A percentile compares a stretch with the other conserved stretches of the same genome.
Conservation (phyloP, 2,888 invertebrate species). For the Lasioglossum figueresi region DNA sequence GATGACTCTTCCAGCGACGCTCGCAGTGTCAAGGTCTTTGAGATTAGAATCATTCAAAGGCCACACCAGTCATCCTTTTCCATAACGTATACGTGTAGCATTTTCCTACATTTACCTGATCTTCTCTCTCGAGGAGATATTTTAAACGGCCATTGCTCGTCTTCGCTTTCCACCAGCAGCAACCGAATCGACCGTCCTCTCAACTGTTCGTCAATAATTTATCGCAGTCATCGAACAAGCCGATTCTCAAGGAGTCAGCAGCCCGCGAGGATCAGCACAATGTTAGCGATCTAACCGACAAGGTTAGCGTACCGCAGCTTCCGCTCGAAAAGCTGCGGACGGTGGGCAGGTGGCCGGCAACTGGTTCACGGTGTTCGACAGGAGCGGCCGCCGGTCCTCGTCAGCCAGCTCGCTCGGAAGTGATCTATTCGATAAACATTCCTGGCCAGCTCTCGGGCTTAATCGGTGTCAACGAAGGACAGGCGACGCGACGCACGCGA, state of each 20-base stretch:
- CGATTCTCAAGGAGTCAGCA: not conserved
- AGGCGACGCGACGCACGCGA: constrained; percentile 17
- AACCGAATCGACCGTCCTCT: too few relatives aligned
- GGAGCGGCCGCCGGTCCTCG: constrained; percentile 33
- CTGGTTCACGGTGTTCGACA: constrained; percentile 43
- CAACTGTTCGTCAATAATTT: too few relatives aligned
- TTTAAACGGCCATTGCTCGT: too few relatives aligned
- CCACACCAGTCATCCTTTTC: too few relatives aligned
- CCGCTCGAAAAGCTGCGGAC: constrained; percentile 5
- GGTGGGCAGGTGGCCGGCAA: constrained; percentile 49
- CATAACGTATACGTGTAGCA: too few relatives aligned
- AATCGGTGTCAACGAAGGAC: constrained; percentile 67
- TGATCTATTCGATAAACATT: constrained; percentile 57
- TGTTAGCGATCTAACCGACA: not conserved
- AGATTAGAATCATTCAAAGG: too few relatives aligned
- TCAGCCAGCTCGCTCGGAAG: constrained; percentile 52
- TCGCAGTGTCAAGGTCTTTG: too few relatives aligned
- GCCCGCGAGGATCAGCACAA: not conserved
- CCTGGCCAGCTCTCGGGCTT: constrained; percentile 35
- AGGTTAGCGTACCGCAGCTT: not conserved
- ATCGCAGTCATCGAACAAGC: not conserved
- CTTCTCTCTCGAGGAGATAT: too few relatives aligned
- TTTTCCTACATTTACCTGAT: too few relatives aligned
- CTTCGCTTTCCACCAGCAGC: too few relatives aligned
- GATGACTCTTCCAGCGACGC: too few relatives aligned